These are phyloP conservation scores for Oryzias sinensis DNA, from an alignment of 2,797 vertebrate species.

Conservation along the genomic window DNA sequence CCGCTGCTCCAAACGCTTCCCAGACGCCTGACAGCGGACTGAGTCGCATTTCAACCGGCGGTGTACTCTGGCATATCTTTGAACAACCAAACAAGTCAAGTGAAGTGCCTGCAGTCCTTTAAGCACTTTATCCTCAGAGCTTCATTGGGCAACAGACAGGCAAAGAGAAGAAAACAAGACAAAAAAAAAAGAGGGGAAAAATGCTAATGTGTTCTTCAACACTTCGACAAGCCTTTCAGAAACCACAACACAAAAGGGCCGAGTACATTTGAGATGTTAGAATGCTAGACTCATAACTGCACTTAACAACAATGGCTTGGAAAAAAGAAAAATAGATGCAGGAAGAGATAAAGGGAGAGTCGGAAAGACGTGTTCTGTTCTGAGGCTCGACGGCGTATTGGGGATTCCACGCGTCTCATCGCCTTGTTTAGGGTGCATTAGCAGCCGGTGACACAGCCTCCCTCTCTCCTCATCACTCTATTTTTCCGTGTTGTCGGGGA, in stretches of 20 bases:
- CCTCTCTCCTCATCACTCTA: slow-evolving; percentile 84
- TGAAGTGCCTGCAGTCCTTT: slow-evolving; percentile 79
- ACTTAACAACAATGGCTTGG: slow-evolving; percentile 62
- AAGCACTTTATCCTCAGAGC: slow-evolving; percentile 79
- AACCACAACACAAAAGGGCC: slow-evolving; percentile 40
- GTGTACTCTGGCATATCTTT: slow-evolving; percentile 71
- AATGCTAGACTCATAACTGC: slow-evolving; percentile 70
- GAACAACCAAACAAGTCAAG: slow-evolving; percentile 77
- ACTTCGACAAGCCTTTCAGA: slow-evolving; percentile 65
- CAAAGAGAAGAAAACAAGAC: slow-evolving; percentile 56
- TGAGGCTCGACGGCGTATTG: slow-evolving; percentile 70
- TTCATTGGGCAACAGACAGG: slow-evolving; percentile 76
- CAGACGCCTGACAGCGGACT: slow-evolving; percentile 66
- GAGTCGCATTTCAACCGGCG: slow-evolving; percentile 73
- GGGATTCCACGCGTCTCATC: slow-evolving; percentile 85
- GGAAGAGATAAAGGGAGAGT: slow-evolving; percentile 35
- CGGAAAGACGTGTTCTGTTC: slow-evolving; percentile 43
- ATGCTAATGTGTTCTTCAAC: slow-evolving; percentile 73
- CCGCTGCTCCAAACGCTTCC: slow-evolving; percentile 55
- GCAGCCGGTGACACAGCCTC: slow-evolving; percentile 91
- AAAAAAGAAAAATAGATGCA: slow-evolving; percentile 25
- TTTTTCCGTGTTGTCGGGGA: slow-evolving; percentile 95
- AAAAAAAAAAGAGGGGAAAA: slow-evolving; percentile 38
- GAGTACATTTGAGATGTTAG: slow-evolving; percentile 63
- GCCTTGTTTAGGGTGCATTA: slow-evolving; percentile 93